These are phyloP conservation scores for Orius insidiosus DNA, from an alignment of 1,140 invertebrate species.

Conservation along the genomic window DNA sequence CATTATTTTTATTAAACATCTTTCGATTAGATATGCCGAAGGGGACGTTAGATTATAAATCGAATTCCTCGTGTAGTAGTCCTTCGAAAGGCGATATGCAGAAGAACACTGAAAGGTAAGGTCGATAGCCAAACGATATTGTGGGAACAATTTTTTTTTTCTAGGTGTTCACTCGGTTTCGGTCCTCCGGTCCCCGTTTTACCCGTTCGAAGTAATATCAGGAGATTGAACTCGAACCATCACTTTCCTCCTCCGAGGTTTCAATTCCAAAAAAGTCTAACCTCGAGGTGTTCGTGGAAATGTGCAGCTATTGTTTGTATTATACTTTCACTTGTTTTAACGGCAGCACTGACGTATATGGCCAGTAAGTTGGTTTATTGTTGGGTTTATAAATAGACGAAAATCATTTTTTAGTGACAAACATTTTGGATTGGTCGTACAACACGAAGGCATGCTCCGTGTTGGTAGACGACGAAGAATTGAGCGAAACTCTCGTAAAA, in stretches of 20 bases:
- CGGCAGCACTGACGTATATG: constrained; percentile 69
- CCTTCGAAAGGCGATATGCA: constrained; percentile 46
- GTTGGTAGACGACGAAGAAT: constrained; percentile 47
- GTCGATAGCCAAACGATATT: background rate
- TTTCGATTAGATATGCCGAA: constrained; percentile 64
- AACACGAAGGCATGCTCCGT: constrained; percentile 62
- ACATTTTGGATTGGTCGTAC: constrained; percentile 63
- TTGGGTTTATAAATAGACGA: background rate
- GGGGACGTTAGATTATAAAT: constrained; percentile 76
- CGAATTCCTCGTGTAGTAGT: constrained; percentile 63
- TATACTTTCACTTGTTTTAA: constrained; percentile 58
- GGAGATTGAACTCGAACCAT: constrained; percentile 36
- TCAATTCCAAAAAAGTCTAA: constrained; percentile 74
- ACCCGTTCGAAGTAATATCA: constrained; percentile 52
- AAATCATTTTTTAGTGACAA: constrained; percentile 46
- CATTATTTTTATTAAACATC: constrained; percentile 22
- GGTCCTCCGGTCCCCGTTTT: constrained; percentile 48
- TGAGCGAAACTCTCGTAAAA: constrained; percentile 33
- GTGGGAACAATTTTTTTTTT: background rate
- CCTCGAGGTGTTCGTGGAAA: constrained; percentile 76
- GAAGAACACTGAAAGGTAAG: constrained; percentile 52
- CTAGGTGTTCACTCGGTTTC: constrained; percentile 37
- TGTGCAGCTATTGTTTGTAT: constrained; percentile 74
- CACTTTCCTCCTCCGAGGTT: constrained; percentile 50
- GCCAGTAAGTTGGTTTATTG: constrained; percentile 45